Conservation (phyloP, 1,140 invertebrate genomes). For the Drosophila orosa region DNA sequence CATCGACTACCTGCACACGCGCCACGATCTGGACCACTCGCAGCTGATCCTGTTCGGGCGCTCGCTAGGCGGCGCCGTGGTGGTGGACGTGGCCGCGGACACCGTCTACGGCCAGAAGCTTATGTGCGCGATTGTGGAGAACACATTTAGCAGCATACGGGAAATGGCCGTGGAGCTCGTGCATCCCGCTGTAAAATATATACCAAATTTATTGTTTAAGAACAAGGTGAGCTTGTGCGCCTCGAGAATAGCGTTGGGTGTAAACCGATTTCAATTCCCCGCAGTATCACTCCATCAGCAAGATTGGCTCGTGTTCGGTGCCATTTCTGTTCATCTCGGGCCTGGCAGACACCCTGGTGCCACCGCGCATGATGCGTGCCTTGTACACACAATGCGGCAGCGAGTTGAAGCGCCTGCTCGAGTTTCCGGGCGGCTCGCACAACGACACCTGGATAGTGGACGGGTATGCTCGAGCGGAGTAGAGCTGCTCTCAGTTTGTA, state of each 20-base stretch:
- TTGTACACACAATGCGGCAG: slow-evolving; percentile 90
- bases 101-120: slow-evolving; percentile 90
- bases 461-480: slow-evolving; percentile 52
- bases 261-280: neutral
- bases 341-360: slow-evolving; percentile 92
- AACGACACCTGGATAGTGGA: slow-evolving; percentile 93
- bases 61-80: slow-evolving; percentile 95
- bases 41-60: slow-evolving; percentile 97
- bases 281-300: slow-evolving; percentile 85
- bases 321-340: slow-evolving; percentile 93
- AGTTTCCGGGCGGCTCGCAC: slow-evolving; percentile 91
- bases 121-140: slow-evolving; percentile 95
- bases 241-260: no score
- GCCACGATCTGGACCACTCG: slow-evolving; percentile 92
- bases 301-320: slow-evolving; percentile 88
- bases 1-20: slow-evolving; percentile 91
- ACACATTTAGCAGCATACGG: slow-evolving; percentile 97
- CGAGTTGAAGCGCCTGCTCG: slow-evolving; percentile 88
- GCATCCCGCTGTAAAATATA: slow-evolving; percentile 88
- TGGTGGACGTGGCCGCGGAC: slow-evolving; percentile 92
- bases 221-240: slow-evolving; percentile 88
- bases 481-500: neutral
- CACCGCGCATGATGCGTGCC: slow-evolving; percentile 92
- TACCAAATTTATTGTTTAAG: slow-evolving; percentile 92
- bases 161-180: slow-evolving; percentile 94